phyloP scores from a whole-genome alignment of 2,113 vertebrate genomes.

The Melanostigma gelatinosum region DNA sequence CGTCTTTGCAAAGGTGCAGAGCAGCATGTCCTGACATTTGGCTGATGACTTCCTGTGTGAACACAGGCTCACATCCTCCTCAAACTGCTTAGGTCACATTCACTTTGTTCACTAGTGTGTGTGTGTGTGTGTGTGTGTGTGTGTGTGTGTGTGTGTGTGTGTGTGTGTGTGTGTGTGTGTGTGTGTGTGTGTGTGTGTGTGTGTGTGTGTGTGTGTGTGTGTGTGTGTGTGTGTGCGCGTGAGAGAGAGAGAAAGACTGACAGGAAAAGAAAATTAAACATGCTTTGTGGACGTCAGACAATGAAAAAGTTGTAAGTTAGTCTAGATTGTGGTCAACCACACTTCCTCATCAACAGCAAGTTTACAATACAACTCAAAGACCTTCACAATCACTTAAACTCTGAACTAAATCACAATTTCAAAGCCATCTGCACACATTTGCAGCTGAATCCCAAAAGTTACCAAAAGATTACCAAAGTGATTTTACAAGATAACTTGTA shows the following conservation, averaged over 20 bases:
- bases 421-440: background rate
- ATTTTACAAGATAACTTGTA: background rate
- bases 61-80: conserved; percentile 47
- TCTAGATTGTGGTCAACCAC: conserved; percentile 21
- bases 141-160: background rate
- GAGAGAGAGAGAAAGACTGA: background rate
- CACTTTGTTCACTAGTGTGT: conserved; percentile 5
- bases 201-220: background rate
- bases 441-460: background rate
- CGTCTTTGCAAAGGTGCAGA: conserved; percentile 32
- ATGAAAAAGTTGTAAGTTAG: conserved; percentile 36
- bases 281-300: conserved; percentile 29
- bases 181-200: background rate
- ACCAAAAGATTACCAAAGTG: background rate
- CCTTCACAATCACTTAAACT: background rate
- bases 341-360: conserved; percentile 7
- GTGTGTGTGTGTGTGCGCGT: background rate
- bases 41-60: conserved; percentile 70
- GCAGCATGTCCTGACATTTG: conserved; percentile 62
- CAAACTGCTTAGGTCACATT: conserved; percentile 2
- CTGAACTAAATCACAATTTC: background rate
- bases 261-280: conserved; percentile 26
- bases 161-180: no score
- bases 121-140: background rate
- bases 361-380: background rate